phyloP scores from a whole-genome alignment of 2,797 vertebrate genomes.

The Meriones psammophilus region DNA sequence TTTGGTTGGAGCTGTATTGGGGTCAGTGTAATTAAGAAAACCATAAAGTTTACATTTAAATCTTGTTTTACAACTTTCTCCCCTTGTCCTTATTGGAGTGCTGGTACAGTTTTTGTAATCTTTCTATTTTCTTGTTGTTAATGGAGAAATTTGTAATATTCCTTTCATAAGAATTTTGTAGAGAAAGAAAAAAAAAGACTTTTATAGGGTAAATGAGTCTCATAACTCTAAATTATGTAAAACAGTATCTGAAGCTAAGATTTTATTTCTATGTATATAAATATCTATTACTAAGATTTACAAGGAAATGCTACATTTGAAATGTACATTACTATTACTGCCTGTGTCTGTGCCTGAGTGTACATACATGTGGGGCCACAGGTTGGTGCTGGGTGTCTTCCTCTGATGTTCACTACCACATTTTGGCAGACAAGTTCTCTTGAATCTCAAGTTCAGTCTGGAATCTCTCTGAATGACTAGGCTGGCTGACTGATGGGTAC shows the following conservation, averaged over 20 bases:
- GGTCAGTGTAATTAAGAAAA: not conserved
- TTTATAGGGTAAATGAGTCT: not conserved
- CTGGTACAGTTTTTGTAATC: not conserved
- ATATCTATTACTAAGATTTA: not conserved
- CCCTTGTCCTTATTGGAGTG: not conserved
- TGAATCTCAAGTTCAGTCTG: not conserved
- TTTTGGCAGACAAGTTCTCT: not conserved
- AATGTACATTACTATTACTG: not conserved
- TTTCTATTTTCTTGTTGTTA: not conserved
- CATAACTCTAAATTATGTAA: not conserved
- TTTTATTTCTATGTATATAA: conserved; percentile 53
- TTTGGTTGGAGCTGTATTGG: not conserved
- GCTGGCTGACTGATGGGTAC: not conserved
- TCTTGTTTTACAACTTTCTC: not conserved
- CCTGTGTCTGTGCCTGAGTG: not conserved
- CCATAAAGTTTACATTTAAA: not conserved
- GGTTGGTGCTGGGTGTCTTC: too few relatives aligned
- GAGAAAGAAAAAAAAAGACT: too few relatives aligned
- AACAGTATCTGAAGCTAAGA: not conserved
- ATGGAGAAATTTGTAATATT: not conserved
- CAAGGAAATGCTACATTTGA: not conserved
- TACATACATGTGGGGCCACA: not conserved
- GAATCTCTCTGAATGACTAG: not conserved
- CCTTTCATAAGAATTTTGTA: not conserved
- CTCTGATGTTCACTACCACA: not conserved